Conservation (phyloP, 2,888 invertebrate species). For the Meloe dianella region DNA sequence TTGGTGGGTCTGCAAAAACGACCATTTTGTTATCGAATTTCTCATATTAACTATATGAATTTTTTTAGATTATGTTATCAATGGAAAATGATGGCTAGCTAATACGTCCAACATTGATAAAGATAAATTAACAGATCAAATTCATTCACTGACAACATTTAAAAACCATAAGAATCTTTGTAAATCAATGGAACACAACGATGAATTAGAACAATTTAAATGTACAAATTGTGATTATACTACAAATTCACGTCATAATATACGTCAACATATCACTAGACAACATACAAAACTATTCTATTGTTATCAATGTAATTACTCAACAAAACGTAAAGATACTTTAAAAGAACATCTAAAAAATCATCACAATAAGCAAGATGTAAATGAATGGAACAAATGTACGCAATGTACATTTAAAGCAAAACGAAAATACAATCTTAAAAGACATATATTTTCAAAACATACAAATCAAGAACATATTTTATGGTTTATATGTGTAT, state of each 20-base stretch:
- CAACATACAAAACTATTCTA: not conserved
- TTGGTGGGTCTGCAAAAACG: not conserved
- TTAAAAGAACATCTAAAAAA: not conserved
- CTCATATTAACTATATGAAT: not conserved
- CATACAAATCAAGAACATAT: not conserved
- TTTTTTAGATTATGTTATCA: not conserved
- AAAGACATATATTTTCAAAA: not conserved
- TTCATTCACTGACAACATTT: not conserved
- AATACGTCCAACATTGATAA: not conserved
- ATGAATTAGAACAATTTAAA: not conserved
- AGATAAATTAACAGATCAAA: not conserved
- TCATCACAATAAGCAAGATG: not conserved
- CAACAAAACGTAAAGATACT: slow-evolving; percentile 1
- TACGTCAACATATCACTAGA: slow-evolving; percentile 2
- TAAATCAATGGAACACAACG: not conserved
- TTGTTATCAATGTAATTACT: not conserved
- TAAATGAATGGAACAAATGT: not conserved
- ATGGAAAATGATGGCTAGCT: not conserved
- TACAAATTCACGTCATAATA: not conserved
- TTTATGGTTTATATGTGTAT: not conserved
- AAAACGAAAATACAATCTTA: not conserved
- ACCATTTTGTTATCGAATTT: not conserved
- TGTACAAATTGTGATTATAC: not conserved
- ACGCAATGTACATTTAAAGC: not conserved
- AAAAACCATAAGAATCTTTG: not conserved